Percentiles rank a stretch among this genome's conserved stretches.
Conservation (phyloP, 2,888 invertebrate species). For the Drosophila stalkeri region DNA sequence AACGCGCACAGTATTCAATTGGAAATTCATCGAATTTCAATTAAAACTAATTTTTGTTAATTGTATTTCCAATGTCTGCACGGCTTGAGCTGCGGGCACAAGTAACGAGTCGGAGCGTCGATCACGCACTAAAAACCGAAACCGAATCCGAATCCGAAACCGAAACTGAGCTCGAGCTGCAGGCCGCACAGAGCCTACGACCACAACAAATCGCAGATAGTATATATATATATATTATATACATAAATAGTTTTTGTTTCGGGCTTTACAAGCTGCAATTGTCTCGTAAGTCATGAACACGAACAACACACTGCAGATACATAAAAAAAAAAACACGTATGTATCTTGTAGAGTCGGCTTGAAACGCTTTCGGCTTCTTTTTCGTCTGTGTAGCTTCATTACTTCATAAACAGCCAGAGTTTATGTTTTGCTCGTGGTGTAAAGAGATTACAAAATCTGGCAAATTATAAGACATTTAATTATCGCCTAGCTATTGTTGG, state of each 20-base stretch:
- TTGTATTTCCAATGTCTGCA: conserved; percentile 1
- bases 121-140: conserved; percentile 72
- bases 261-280: conserved; percentile 52
- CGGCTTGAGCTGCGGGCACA: conserved; percentile 52
- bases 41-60: neutral
- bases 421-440: conserved; percentile 39
- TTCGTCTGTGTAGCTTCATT: conserved; percentile 50
- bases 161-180: conserved; percentile 39
- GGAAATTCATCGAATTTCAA: conserved; percentile 23
- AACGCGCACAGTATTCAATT: conserved; percentile 5
- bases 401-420: conserved; percentile 50
- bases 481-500: conserved; percentile 14
- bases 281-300: conserved; percentile 37
- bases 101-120: conserved; percentile 62
- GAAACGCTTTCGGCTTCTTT: conserved; percentile 26
- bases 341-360: conserved; percentile 8
- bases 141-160: conserved; percentile 13
- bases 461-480: conserved; percentile 64
- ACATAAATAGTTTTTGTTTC: conserved; percentile 22
- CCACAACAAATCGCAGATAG: conserved; percentile 20
- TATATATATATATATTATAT: neutral
- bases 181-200: conserved; percentile 43
- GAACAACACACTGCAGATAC: conserved; percentile 35
- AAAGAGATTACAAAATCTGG: conserved; percentile 64
- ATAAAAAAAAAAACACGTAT: conserved; percentile 3